phyloP scores from a whole-genome alignment of 2,113 vertebrate genomes.

The Alligator sinensis region DNA sequence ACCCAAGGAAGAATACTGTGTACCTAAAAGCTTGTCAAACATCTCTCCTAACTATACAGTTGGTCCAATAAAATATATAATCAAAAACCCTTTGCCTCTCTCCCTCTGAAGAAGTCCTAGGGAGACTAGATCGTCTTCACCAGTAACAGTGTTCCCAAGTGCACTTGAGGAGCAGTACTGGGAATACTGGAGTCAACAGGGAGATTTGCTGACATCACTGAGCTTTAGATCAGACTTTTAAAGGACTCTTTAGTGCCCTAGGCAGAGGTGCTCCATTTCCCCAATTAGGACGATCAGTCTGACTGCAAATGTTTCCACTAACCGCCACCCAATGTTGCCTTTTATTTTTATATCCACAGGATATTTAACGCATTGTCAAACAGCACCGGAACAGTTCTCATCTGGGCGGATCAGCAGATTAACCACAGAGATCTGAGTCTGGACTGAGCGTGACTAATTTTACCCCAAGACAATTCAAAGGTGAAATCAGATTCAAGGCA shows the following conservation, averaged over 20 bases:
- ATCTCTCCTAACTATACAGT: no score
- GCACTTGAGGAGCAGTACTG: background rate
- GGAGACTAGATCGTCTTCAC: background rate
- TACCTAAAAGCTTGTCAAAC: no score
- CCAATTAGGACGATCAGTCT: background rate
- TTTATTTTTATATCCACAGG: background rate
- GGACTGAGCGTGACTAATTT: background rate
- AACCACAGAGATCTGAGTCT: background rate
- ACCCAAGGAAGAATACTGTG: no score
- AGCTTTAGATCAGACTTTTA: background rate
- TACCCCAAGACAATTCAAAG: background rate
- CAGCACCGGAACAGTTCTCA: background rate
- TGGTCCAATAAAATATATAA: no score
- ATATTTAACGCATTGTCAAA: no score
- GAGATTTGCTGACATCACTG: background rate
- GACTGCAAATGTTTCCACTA: background rate
- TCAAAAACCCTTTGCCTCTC: no score
- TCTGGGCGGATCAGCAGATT: background rate
- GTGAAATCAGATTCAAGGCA: background rate
- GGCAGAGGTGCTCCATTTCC: background rate
- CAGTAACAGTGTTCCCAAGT: background rate
- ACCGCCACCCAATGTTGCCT: background rate
- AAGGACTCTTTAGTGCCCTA: background rate
- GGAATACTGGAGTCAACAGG: background rate
- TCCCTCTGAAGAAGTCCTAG: no score